Evolutionary conservation across 1,140 invertebrate species (phyloP), one percentile per base, ranked within the genome.

Genomic region (Megalonaias nervosa): DNA sequence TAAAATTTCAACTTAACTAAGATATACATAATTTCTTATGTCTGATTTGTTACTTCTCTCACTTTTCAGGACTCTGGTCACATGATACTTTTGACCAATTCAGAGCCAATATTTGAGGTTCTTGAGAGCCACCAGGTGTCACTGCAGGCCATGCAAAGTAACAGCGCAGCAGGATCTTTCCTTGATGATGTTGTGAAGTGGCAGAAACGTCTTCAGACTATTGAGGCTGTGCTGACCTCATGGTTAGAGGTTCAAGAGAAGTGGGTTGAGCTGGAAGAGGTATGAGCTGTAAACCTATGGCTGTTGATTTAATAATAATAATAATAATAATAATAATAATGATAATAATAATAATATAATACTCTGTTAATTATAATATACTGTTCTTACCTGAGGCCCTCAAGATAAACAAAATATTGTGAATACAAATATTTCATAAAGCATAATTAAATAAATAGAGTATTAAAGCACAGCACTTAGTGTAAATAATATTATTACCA

Each of bases 101-200:
- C 88, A 2, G 89, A 89, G 9, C 82, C 87, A 9, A 89, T 91
- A 31, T 91, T 91, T 83, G 87, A 88, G 13, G 89, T 91, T 72
- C 82, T 91, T 60, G 89, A 90, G 67, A 81, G 85, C 75, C 90
- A 91, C 81, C 90, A 91, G 88, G 85, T 90, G 66, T 80, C 87
- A 3, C 84, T 91, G 62, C 89, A 90, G 78, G 84, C 88, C 15
- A 87, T 91, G 84, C 88, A 90, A 81, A 86, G 84, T 60, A 89
- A 86, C 86, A 87, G 85, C 79, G 85, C 89, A 31, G 89, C 89
- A 12, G 90, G 90, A 0, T 89, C 88, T 14, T 91, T 91, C 81
- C 80, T 90, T 59, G 90, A 91, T 79, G 90, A 91, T 65, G 89
- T 91, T 17, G 79, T 89, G 15, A 91, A 91, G 79, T 91, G 90